Evolutionary conservation across 1,140 invertebrate genomes (phyloP).

Genomic region (Aplysia californica): DNA sequence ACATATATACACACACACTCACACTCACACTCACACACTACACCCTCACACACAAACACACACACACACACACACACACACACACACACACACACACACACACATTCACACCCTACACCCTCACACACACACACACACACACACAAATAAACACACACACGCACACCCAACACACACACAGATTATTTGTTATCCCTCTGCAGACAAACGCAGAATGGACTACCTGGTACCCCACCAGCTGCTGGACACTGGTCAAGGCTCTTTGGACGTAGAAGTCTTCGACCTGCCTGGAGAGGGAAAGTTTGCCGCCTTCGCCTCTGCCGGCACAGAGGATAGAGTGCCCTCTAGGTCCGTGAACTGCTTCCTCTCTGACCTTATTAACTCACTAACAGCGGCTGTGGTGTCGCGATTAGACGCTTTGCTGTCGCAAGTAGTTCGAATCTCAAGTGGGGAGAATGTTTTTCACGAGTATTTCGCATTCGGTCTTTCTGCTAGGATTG

Average conservation of each 20-base stretch:
- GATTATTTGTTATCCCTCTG: too few species aligned
- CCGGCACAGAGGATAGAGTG: constrained; percentile 9
- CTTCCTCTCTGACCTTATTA: too few species aligned
- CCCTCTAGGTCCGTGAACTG: constrained; percentile 25
- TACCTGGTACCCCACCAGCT: constrained; percentile 60
- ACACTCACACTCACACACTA: too few species aligned
- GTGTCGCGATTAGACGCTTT: background rate
- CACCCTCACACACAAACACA: too few species aligned
- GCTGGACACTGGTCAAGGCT: constrained; percentile 48
- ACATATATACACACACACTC: too few species aligned
- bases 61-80: too few species aligned
- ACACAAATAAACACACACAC: too few species aligned
- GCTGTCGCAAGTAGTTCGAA: background rate
- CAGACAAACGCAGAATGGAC: constrained; percentile 46
- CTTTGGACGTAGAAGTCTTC: constrained; percentile 63
- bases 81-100: too few species aligned
- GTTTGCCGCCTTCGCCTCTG: constrained; percentile 60
- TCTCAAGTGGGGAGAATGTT: background rate
- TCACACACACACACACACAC: too few species aligned
- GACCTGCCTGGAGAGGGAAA: constrained; percentile 56
- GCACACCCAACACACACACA: too few species aligned
- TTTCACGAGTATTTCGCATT: background rate
- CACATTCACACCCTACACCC: too few species aligned
- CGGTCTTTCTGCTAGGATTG: background rate
- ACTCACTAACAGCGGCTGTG: background rate